These are phyloP conservation scores for Anabacerthia variegaticeps DNA, from an alignment of 2,797 vertebrate species.

Conservation along the genomic window DNA sequence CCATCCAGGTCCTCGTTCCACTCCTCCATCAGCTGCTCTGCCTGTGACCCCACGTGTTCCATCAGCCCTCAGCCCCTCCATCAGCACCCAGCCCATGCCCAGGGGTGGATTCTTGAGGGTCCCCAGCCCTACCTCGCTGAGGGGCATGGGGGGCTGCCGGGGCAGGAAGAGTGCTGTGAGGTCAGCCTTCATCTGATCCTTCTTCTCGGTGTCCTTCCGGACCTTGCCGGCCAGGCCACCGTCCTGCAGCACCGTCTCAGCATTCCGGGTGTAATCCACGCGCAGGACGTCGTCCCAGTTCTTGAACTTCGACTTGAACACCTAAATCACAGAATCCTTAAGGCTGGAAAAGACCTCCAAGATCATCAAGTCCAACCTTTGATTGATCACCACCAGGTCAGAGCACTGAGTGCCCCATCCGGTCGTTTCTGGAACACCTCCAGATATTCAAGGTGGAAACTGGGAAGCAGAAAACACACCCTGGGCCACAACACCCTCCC, in stretches of 20 bases:
- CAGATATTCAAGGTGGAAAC: background rate
- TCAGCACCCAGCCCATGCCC: rapidly evolving
- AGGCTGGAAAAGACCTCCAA: background rate
- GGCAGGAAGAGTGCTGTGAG: conserved; percentile 95
- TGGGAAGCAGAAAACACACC: background rate
- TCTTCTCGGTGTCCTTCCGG: conserved; percentile 90
- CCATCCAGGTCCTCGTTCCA: conserved; percentile 98
- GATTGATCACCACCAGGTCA: background rate
- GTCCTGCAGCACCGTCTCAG: conserved; percentile 85
- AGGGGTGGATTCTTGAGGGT: rapidly evolving
- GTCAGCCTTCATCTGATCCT: conserved; percentile 97
- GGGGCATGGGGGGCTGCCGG: conserved; percentile 91
- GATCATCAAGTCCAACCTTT: background rate
- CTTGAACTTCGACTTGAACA: conserved; percentile 98
- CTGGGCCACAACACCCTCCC: background rate
- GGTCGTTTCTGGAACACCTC: background rate
- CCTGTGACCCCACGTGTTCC: conserved; percentile 70
- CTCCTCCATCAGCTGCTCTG: conserved; percentile 96
- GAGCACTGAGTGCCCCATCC: rapidly evolving
- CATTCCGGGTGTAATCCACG: conserved; percentile 95
- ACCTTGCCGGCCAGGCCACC: conserved; percentile 88
- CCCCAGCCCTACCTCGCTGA: conserved; percentile 77
- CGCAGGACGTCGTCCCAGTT: conserved; percentile 97
- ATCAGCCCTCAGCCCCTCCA: background rate
- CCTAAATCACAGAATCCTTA: conserved; percentile 68